Percentiles rank a stretch among this genome's conserved stretches.
Evolutionary conservation across 1,140 invertebrate species (phyloP).

Genomic region (Lysiphlebus fabarum): DNA sequence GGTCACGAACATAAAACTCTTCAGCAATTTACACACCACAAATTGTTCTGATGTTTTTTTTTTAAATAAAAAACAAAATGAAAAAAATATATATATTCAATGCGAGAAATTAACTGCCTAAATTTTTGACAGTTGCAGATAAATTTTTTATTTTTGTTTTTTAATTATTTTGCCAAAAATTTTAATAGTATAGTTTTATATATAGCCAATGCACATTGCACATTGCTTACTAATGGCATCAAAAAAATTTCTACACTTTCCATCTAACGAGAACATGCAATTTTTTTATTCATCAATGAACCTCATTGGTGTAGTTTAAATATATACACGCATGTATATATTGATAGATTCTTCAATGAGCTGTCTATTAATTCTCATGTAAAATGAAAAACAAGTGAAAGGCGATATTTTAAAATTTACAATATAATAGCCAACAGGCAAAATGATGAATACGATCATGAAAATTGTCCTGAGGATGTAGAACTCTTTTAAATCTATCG

Average conservation of each 20-base stretch:
- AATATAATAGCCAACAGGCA: neutral
- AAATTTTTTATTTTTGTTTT: no score
- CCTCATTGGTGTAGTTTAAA: neutral
- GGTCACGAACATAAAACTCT: constrained; percentile 27
- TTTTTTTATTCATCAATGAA: constrained; percentile 1
- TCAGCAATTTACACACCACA: constrained; percentile 8
- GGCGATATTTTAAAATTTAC: constrained; percentile 5
- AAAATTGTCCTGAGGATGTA: constrained; percentile 20
- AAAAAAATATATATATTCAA: neutral
- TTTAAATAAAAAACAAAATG: no score
- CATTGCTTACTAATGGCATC: no score
- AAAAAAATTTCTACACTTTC: neutral
- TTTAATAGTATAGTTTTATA: no score
- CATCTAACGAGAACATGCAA: neutral
- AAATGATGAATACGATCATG: constrained; percentile 12
- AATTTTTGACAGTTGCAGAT: neutral
- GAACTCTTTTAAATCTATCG: constrained; percentile 14
- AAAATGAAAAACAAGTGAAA: constrained; percentile 20
- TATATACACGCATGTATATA: no score
- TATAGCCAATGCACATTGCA: no score
- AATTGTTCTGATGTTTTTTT: constrained; percentile 12
- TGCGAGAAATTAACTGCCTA: constrained; percentile 12
- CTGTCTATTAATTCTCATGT: neutral
- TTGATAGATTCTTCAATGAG: neutral
- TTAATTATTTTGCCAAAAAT: no score